These are phyloP conservation scores for Thymelicus lineola DNA, from an alignment of 2,888 invertebrate genomes.

Conservation along the genomic window DNA sequence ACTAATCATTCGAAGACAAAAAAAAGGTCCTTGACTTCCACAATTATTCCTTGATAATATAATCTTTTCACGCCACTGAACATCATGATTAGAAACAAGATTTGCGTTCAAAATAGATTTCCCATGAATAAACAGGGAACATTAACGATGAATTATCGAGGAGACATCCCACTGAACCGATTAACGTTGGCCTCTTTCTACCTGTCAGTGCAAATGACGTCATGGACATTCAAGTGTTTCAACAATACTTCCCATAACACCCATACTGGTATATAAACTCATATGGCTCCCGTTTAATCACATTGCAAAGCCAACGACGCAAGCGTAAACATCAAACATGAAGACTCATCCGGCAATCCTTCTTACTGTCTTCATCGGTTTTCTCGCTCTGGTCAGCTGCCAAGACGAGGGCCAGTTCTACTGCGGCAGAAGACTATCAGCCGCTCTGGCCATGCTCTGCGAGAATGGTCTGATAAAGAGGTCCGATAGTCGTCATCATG, in stretches of 20 bases:
- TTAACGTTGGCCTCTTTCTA: constrained; percentile 8
- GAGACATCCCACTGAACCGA: constrained; percentile 6
- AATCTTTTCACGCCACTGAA: neutral
- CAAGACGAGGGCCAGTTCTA: constrained; percentile 42
- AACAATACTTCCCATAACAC: neutral
- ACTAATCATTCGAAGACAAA: too few species aligned
- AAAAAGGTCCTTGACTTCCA: too few species aligned
- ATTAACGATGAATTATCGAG: neutral
- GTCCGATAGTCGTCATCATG: constrained; percentile 14
- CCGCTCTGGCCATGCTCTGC: constrained; percentile 43
- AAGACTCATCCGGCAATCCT: constrained; percentile 14
- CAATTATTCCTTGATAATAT: neutral
- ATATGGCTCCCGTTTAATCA: neutral
- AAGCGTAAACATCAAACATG: constrained; percentile 16
- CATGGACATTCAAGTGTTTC: constrained; percentile 2
- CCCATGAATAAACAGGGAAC: neutral
- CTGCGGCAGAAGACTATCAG: constrained; percentile 46
- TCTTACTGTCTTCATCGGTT: constrained; percentile 1
- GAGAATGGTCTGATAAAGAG: constrained; percentile 42
- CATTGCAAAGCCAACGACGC: neutral
- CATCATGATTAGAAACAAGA: neutral
- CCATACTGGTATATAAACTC: neutral
- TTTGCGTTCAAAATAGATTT: constrained; percentile 1
- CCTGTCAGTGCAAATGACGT: constrained; percentile 11
- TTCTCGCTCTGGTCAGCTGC: constrained; percentile 14